Base-by-base conservation (phyloP, 2,888 invertebrate genomes). In the Drosophila borealis region DNA sequence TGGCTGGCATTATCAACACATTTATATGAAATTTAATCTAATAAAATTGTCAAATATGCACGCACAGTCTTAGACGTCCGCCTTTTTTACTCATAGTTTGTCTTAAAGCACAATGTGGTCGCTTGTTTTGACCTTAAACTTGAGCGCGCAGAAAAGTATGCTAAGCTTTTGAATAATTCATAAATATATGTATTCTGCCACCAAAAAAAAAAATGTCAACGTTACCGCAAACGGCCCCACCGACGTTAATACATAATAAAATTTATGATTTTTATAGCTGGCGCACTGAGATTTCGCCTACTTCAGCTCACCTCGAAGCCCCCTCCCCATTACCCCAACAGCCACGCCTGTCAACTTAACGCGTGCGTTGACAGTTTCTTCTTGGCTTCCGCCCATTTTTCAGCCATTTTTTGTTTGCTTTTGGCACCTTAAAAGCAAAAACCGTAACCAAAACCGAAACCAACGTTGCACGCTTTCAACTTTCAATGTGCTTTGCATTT, bases 401-500 rank as follows among this genome's bases (percentile, higher is more conserved):
- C 17, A n/a, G 19, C 39, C 29, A 54, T 53, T 57, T 56, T 65
- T 61, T 68, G 60, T 65, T 66, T 78, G 54, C 70, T 68, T 77
- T 73, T 83, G 70, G 66, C 81, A 80, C 78, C 81, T 78, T 73
- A 67, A 81, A 73, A 76, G 81, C 76, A 70, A 80, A 79, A 79
- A 68, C 74, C 70, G 74, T 77, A 71, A 68, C 76, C 70, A 70
- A 78, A 79, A 65, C 69, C 50, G 70, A 68, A 67, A 53, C 55
- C 80, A 61, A 64, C 84, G 60, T 46, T 65, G 80, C 76, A 80
- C 79, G 84, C 80, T 84, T 79, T 72, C 70, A 80, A 71, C 75
- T 81, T 81, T 83, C 81, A 89, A 87, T 89, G 89, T 89, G 89
- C 87, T 89, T 87, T 89, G 89, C 89, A 89, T 89, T 85, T 87